A percentile compares a stretch with the other conserved stretches of the same genome.
Evolutionary conservation across 2,797 vertebrate genomes (phyloP).

Genomic region (Myoxocephalus aenaeus): DNA sequence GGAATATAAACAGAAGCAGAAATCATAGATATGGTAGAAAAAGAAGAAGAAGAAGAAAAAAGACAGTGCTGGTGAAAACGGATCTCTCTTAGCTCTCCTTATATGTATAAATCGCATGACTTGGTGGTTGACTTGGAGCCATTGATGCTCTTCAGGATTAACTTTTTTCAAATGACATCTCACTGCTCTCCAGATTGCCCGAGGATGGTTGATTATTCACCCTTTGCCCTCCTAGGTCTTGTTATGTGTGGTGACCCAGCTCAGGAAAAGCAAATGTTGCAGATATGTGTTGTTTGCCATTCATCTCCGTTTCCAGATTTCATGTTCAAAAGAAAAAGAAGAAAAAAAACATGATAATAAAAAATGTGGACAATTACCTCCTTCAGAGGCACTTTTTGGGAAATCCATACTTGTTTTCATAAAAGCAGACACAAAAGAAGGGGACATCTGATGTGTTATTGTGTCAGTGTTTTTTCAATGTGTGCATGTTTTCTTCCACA

Average conservation of each 20-base stretch:
- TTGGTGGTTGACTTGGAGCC: constrained; percentile 17
- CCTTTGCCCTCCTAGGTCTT: constrained; percentile 14
- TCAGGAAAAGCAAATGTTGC: constrained; percentile 54
- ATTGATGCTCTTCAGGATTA: constrained; percentile 7
- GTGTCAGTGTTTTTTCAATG: constrained; percentile 34
- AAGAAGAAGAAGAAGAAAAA: neutral
- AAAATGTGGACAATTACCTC: constrained; percentile 20
- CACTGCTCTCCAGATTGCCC: constrained; percentile 25
- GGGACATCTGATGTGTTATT: constrained; percentile 11
- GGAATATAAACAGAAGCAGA: constrained; percentile 12
- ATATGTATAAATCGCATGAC: constrained; percentile 39
- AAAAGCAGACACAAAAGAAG: constrained; percentile 13
- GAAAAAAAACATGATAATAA: neutral
- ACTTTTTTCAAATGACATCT: constrained; percentile 33
- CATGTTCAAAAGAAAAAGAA: constrained; percentile 14
- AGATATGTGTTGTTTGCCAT: constrained; percentile 16
- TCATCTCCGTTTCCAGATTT: neutral
- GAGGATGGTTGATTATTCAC: constrained; percentile 42
- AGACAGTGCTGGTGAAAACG: constrained; percentile 1
- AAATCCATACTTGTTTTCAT: constrained; percentile 20
- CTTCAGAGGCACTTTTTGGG: neutral
- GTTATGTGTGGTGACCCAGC: constrained; percentile 38
- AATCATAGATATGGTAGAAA: neutral
- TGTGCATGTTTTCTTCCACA: constrained; percentile 40
- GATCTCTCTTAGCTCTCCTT: constrained; percentile 4